phyloP scores from a whole-genome alignment of 1,140 invertebrate species.

The Ceratina calcarata region DNA sequence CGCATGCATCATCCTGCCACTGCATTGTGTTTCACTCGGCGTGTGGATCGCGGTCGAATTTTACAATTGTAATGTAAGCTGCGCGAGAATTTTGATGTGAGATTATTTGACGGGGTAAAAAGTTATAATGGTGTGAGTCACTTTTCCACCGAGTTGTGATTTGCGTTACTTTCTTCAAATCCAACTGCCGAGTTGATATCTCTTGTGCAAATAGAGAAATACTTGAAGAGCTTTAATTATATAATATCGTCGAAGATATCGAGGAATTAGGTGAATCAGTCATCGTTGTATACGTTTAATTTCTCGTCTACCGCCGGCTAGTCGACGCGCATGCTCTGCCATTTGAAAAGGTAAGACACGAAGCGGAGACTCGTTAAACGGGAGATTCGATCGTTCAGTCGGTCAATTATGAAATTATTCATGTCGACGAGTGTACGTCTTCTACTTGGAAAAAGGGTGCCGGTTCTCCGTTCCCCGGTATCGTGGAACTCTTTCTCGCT shows the following conservation, averaged over 20 bases:
- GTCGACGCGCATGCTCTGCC: not conserved
- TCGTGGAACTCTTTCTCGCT: slow-evolving; percentile 38
- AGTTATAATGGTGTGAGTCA: no score
- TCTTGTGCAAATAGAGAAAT: no score
- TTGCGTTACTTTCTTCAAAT: no score
- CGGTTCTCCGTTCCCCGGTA: slow-evolving; percentile 51
- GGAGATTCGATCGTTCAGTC: slow-evolving; percentile 21
- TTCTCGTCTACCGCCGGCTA: not conserved
- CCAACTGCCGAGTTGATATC: no score
- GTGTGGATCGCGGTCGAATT: not conserved
- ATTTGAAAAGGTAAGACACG: not conserved
- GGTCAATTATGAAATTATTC: slow-evolving; percentile 28
- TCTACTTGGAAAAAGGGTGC: slow-evolving; percentile 62
- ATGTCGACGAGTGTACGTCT: slow-evolving; percentile 30
- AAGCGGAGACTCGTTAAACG: not conserved
- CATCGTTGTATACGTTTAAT: not conserved
- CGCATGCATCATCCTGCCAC: not conserved
- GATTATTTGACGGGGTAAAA: not conserved
- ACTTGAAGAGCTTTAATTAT: no score
- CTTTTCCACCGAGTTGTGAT: no score
- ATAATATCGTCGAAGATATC: no score
- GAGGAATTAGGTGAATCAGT: not conserved
- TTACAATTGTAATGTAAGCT: not conserved
- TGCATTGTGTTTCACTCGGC: not conserved
- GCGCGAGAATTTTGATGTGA: not conserved